Base-by-base conservation (phyloP, 2,797 vertebrate genomes). In the Microctenopoma lineatum region DNA sequence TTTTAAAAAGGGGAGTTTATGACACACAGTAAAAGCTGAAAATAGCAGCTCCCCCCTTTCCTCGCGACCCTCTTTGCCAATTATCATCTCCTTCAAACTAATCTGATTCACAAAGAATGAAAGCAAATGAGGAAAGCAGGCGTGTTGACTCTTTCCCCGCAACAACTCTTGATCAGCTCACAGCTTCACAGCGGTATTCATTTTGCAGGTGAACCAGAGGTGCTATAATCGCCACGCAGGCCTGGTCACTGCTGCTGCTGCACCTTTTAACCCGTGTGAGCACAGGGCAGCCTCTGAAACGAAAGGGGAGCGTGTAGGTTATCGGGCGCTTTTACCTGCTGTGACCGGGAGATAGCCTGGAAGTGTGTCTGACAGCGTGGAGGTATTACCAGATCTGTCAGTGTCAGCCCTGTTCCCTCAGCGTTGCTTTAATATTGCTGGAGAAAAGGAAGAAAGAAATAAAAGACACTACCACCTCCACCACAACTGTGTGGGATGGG, bases 41-140 rank as follows among this genome's bases (percentile, higher is more conserved):
- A 90, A 90, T 85, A 90, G 84, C 71, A 66, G 75, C 77, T 73
- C 62, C 41, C 69, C 69, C 73, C 26, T 70, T 32, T 65, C 50
- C 44, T 77, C 34, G 63, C 59, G 54, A 61, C 73, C 81, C 48
- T 62, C 61, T 70, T 47, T 61, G 55, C 64, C 62, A 76, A 81
- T 86, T 50, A 81, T 69, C n/a, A 16, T 69, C 42, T n/a, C 45
- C 42, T 55, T 75, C 63, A 65, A 82, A 70, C 55, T n/a, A 44
- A 73, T 73, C 47, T 83, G 63, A 59, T 70, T 77, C 32, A 55
- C 41, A 59, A 77, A 59, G 70, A 67, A 59, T 27, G 56, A 46
- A 54, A 66, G 67, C 63, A 34, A 65, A 74, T n/a, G 3, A 45
- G 13, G 11, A 21, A 62, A 50, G 74, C 69, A 67, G 63, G 42